Percentiles rank a stretch among this genome's conserved stretches.
Evolutionary conservation across 2,888 invertebrate genomes (phyloP).

Genomic region (Parnassius smintheus): DNA sequence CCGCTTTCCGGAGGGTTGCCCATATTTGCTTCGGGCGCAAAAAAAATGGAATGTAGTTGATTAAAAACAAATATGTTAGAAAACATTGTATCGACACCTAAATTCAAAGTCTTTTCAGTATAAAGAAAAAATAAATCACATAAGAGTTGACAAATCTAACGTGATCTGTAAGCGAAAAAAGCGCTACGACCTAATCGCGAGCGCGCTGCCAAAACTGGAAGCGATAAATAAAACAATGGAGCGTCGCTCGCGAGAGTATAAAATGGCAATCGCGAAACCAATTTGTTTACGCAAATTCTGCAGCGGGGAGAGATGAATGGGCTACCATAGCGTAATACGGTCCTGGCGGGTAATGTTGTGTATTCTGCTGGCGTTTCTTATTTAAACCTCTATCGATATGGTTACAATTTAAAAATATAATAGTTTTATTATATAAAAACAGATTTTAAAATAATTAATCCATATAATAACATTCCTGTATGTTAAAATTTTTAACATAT

Average conservation of each 20-base stretch:
- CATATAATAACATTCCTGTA: no score
- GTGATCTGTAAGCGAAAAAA: slow-evolving; percentile 76
- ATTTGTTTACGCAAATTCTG: slow-evolving; percentile 82
- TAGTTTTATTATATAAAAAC: no score
- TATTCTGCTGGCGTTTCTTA: slow-evolving; percentile 44
- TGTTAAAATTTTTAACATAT: no score
- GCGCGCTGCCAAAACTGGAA: slow-evolving; percentile 74
- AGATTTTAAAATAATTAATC: no score
- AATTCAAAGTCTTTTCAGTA: slow-evolving; percentile 18
- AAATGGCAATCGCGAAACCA: slow-evolving; percentile 82
- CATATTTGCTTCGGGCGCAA: no score
- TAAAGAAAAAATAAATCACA: slow-evolving; percentile 43
- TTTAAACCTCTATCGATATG: slow-evolving; percentile 36
- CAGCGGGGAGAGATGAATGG: slow-evolving; percentile 79
- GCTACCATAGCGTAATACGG: slow-evolving; percentile 78
- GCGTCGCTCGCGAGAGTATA: slow-evolving; percentile 77
- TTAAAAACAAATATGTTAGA: neutral
- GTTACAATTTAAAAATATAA: no score
- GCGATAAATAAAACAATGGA: slow-evolving; percentile 81
- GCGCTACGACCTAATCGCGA: slow-evolving; percentile 76
- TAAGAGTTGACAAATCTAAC: slow-evolving; percentile 67
- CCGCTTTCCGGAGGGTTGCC: no score
- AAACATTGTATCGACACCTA: no score
- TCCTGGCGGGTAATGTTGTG: slow-evolving; percentile 59
- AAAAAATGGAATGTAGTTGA: neutral